Percentiles rank a stretch among this genome's conserved stretches.
Conservation (phyloP, 2,113 vertebrate species). For the Prunella himalayana region DNA sequence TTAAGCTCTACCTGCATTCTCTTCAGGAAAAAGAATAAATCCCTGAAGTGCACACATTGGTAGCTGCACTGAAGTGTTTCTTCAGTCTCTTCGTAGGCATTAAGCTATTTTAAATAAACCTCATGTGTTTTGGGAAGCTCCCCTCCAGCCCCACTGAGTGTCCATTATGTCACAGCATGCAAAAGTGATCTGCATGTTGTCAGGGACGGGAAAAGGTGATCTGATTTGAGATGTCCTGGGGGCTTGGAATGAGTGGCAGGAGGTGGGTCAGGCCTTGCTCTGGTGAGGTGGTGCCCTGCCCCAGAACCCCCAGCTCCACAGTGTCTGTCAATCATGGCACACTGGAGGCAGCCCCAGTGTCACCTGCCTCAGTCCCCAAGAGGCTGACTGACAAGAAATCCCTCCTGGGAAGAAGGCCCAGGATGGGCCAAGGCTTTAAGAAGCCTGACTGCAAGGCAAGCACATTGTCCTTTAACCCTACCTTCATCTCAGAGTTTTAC, state of each 20-base stretch:
- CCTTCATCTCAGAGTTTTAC: background rate
- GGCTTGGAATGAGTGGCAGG: background rate
- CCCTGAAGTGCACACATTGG: background rate
- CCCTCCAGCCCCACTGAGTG: background rate
- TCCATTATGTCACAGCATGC: fast-evolving
- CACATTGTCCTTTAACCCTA: background rate
- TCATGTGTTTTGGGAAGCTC: background rate
- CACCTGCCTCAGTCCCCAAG: background rate
- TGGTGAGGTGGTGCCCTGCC: background rate
- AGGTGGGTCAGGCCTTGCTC: background rate
- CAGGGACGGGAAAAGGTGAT: background rate
- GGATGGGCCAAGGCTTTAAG: background rate
- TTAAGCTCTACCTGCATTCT: background rate
- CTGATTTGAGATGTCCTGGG: background rate
- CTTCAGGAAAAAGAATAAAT: background rate
- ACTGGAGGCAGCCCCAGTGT: background rate
- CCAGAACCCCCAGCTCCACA: background rate
- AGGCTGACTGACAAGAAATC: background rate
- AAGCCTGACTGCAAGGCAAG: background rate
- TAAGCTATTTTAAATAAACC: background rate
- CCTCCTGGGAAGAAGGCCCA: background rate
- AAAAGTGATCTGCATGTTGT: background rate
- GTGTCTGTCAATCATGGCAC: background rate
- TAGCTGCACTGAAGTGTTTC: background rate
- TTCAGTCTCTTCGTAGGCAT: background rate